Evolutionary conservation across 2,113 vertebrate species (phyloP).

Genomic region (Ailurus styani): DNA sequence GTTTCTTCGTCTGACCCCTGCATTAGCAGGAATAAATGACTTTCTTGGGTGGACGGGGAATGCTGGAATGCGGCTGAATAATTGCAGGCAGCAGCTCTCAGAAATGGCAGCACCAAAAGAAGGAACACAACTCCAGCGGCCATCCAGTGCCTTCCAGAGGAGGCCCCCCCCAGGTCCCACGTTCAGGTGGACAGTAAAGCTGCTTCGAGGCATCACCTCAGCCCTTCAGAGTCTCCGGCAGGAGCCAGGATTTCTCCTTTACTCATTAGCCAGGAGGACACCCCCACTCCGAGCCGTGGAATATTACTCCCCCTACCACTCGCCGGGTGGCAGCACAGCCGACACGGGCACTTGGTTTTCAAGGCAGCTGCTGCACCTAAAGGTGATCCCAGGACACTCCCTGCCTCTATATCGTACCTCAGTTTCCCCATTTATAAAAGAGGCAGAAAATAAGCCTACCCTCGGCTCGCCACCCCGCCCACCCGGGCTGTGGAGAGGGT

Average conservation of each 20-base stretch:
- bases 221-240: neutral
- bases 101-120: neutral
- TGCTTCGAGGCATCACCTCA: neutral
- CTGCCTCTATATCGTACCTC: neutral
- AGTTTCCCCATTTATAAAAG: neutral
- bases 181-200: neutral
- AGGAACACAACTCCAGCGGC: neutral
- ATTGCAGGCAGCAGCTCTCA: neutral
- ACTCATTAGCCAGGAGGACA: neutral
- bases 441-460: neutral
- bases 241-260: neutral
- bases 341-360: neutral
- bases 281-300: neutral
- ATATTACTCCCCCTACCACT: neutral
- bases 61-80: neutral
- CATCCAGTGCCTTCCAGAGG: neutral
- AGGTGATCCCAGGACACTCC: neutral
- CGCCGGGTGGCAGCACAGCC: rapidly evolving
- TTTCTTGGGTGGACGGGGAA: neutral
- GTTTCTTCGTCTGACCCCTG: neutral
- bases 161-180: neutral
- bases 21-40: neutral
- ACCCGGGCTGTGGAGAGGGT: neutral
- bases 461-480: neutral
- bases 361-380: neutral